Evolutionary conservation across 2,113 vertebrate genomes (phyloP), one percentile per base, ranked within the genome.

Genomic region (Lontra canadensis): DNA sequence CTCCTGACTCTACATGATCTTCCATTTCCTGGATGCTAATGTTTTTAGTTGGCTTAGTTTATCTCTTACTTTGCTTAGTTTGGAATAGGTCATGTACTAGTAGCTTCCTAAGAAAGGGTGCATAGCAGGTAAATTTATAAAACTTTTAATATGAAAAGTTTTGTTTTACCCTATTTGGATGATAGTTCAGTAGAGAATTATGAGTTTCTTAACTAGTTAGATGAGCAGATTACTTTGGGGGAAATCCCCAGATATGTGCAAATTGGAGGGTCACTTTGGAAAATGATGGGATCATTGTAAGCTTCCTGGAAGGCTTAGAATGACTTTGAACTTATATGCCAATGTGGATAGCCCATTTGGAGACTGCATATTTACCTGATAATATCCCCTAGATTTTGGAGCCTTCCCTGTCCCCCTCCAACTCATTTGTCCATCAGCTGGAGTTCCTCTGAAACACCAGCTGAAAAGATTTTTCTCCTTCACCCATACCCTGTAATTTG

Each of bases 401-500:
- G 10, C 0, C 26, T 15, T 34, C 36, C 12, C 1, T 44, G n/a
- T 21, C 63, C 44, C 15, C 23, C 47, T 21, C 20, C 57, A 18
- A 65, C 18, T 94, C 79, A 69, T 84, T 91, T 80, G 55, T 39
- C 69, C n/a, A 76, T 71, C 52, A 91, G 25, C 36, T 79, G n/a
- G 9, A 74, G 4, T 73, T 93, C 44, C 78, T 95, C 67, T 93
- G 26, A 82, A 86, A 95, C 21, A 17, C 29, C 73, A 92, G 73
- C 92, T 67, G 65, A 92, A 96, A 93, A 31, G 39, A 57, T 90
- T 97, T 97, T 89, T 57, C 65, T 84, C 61, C 55, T 3, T 91
- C 83, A 10, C 7, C 26, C 4, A 39, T 59, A 71, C 25, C 82
- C 79, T 29, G 34, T 82, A 55, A 92, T 80, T 92, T 93, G 67